Base-by-base conservation (phyloP, 2,888 invertebrate species). In the Octonoba sinensis region DNA sequence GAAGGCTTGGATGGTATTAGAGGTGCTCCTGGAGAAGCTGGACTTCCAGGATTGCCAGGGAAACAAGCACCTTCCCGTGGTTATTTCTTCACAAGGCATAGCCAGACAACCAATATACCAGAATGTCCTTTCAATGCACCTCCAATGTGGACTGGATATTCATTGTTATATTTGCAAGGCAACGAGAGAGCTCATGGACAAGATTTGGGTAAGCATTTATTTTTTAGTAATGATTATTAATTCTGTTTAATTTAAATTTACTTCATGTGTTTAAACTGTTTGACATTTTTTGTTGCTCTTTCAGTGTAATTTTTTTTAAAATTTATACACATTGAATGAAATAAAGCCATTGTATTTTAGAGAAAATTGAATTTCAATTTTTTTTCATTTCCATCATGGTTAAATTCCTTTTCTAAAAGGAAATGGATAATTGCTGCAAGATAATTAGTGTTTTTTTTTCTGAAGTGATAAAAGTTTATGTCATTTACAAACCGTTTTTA, bases 161-260 rank as follows among this genome's bases (percentile, higher is more conserved):
- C 97, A 64, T 91, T 99, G 64, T 91, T 99, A 11, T 97, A 96
- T 88, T 93, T 98, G 73, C 96, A 98, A 89, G 99, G 99, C 79
- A 98, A 99, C 87, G 97, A 98, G 88, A 95, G 95, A 87, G 93
- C 97, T 0, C 97, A 97, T 88, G 95, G 95, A 86, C 99, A 99
- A 91, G 98, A 99, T 89, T 91, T 99, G 86, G 98, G 93, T 91
- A 88, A 87, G 87, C 46, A 46, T 18, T 71, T 18, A 44, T 18
- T 54, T 24, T 65, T 36, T 11, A 36, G 4, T 8, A 6, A 36
- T 56, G 4, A 20, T 15, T 56, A 16, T 12, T 16, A 36, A 36
- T 36, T 6, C 8, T 36, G 3, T 13, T 18, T 66, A 66, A 18
- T 13, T 22, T 1, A 13, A n/a, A 22, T 13, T 18, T 20, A 22